phyloP scores from a whole-genome alignment of 2,797 vertebrate species.

The Cyclura pinguis region DNA sequence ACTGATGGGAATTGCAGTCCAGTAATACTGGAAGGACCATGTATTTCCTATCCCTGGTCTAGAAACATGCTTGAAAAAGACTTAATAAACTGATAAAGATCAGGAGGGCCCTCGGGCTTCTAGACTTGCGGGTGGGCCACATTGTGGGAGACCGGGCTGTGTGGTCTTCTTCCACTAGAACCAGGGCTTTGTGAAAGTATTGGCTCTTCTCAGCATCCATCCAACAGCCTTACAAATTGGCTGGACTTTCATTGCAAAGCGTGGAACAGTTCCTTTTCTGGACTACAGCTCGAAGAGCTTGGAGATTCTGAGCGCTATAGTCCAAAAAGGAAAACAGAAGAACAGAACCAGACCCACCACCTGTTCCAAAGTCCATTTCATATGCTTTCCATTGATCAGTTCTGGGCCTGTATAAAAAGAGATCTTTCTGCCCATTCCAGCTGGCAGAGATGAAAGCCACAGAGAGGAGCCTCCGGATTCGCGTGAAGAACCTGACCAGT shows the following conservation, averaged over 20 bases:
- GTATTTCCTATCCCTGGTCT: neutral
- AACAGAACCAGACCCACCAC: no score
- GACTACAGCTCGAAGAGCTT: no score
- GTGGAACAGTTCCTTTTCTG: no score
- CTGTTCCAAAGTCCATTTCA: neutral
- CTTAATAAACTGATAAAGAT: neutral
- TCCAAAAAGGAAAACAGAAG: no score
- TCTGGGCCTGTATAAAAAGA: no score
- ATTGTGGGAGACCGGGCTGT: accelerated
- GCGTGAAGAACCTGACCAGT: slow-evolving; percentile 87
- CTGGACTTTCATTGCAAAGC: no score
- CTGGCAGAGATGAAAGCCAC: slow-evolving; percentile 87
- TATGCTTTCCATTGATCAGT: neutral
- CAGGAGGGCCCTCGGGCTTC: neutral
- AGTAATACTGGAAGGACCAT: neutral
- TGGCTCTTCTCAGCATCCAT: no score
- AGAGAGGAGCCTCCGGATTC: slow-evolving; percentile 85
- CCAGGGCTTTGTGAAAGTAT: neutral
- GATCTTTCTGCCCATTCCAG: slow-evolving; percentile 67
- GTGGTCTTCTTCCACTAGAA: neutral
- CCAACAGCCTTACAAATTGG: no score
- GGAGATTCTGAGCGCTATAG: no score
- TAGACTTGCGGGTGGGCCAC: neutral
- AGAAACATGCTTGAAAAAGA: neutral
- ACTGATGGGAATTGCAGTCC: neutral